Conservation (phyloP, 2,113 vertebrate genomes). For the Colinus virginianus region DNA sequence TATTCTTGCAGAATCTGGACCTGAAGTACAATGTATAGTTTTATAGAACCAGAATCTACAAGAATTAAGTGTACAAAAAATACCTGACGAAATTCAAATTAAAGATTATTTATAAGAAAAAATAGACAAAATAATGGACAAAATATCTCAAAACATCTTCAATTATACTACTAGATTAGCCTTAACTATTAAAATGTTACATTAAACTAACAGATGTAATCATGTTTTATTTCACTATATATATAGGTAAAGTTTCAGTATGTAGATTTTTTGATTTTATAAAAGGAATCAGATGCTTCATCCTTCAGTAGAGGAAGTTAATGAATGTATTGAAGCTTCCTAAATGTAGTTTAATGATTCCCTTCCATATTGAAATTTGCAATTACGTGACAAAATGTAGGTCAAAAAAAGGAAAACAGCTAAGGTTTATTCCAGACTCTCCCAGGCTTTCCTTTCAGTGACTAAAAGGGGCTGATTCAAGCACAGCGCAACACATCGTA, state of each 20-base stretch:
- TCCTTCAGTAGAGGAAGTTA: background rate
- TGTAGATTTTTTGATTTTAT: background rate
- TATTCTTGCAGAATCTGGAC: background rate
- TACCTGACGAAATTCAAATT: background rate
- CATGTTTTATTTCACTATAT: background rate
- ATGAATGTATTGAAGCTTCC: background rate
- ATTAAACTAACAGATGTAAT: background rate
- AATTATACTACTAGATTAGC: background rate
- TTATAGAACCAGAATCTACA: background rate
- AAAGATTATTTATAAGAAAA: background rate
- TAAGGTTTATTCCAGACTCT: background rate
- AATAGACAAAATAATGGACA: background rate
- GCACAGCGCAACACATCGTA: background rate
- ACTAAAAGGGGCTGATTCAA: slow-evolving; percentile 42
- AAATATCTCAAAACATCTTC: background rate
- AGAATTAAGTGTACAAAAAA: background rate
- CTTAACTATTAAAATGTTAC: background rate
- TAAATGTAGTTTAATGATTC: background rate
- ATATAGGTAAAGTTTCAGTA: background rate
- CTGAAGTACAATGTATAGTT: background rate
- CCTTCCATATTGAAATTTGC: background rate
- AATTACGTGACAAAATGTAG: background rate
- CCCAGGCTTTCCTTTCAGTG: background rate
- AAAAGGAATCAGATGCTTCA: background rate
- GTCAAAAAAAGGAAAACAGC: background rate